phyloP scores from a whole-genome alignment of 2,113 vertebrate genomes.

The Malaclemys terrapin region DNA sequence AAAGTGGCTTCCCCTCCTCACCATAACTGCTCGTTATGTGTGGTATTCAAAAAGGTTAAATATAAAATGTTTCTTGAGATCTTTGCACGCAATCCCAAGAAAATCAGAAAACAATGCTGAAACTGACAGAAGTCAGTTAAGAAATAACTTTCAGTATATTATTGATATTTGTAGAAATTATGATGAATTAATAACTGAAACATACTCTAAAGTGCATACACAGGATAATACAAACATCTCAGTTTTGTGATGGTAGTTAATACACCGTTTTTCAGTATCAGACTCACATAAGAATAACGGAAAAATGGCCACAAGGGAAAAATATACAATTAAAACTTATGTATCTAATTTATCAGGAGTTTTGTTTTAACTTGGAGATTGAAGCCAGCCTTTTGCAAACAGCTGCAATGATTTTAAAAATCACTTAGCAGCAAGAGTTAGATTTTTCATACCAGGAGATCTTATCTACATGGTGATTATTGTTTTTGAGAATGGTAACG shows the following conservation, averaged over 20 bases:
- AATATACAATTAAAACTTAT: not conserved
- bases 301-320: not conserved
- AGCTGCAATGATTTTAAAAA: not conserved
- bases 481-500: not conserved
- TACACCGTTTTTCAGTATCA: not conserved
- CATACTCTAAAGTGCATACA: not conserved
- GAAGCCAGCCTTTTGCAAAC: not conserved
- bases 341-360: not conserved
- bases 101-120: not conserved
- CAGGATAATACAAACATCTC: not conserved
- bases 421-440: not conserved
- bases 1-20: not conserved
- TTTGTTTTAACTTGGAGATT: not conserved
- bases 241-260: not conserved
- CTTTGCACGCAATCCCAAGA: not conserved
- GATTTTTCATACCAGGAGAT: not conserved
- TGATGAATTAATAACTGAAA: not conserved
- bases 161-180: not conserved
- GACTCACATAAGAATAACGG: not conserved
- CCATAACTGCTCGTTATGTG: not conserved
- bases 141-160: not conserved
- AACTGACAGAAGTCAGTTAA: not conserved
- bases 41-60: not conserved
- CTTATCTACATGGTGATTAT: not conserved
- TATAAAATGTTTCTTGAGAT: not conserved